A percentile compares a stretch with the other conserved stretches of the same genome.
These are phyloP conservation scores for Cossypha niveicapilla DNA, from an alignment of 2,797 vertebrate species.

Conservation along the genomic window DNA sequence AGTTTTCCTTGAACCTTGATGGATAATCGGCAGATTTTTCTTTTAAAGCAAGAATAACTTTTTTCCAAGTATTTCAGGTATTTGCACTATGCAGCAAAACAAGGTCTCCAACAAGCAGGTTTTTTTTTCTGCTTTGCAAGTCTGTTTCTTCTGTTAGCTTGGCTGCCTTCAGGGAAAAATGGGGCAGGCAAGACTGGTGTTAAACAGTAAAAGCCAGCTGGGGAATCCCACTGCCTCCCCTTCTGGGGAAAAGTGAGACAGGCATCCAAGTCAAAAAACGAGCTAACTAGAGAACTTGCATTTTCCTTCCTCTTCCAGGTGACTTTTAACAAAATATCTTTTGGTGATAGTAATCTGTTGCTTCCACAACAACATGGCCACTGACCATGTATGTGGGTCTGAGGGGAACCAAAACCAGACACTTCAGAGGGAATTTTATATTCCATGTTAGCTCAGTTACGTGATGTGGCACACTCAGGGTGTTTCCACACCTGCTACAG, in stretches of 20 bases:
- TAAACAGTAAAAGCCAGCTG: neutral
- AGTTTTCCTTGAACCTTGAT: neutral
- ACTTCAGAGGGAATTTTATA: neutral
- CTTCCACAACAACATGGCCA: neutral
- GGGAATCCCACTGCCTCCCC: neutral
- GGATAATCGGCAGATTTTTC: neutral
- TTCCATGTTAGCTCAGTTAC: neutral
- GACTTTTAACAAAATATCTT: neutral
- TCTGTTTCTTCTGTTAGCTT: neutral
- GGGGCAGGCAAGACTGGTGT: neutral
- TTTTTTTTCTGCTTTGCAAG: neutral
- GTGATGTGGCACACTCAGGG: neutral
- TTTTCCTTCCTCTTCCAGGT: neutral
- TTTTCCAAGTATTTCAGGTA: neutral
- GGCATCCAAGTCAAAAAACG: neutral
- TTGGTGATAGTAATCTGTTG: neutral
- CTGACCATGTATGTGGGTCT: neutral
- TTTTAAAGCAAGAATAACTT: neutral
- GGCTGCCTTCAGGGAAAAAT: neutral
- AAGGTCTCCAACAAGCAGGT: neutral
- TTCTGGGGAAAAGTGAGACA: neutral
- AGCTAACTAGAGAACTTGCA: neutral
- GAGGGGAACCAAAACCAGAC: neutral
- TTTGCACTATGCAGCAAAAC: neutral
- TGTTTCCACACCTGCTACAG: neutral